Conservation (phyloP, 2,797 vertebrate species). For the Xerus rutilus region DNA sequence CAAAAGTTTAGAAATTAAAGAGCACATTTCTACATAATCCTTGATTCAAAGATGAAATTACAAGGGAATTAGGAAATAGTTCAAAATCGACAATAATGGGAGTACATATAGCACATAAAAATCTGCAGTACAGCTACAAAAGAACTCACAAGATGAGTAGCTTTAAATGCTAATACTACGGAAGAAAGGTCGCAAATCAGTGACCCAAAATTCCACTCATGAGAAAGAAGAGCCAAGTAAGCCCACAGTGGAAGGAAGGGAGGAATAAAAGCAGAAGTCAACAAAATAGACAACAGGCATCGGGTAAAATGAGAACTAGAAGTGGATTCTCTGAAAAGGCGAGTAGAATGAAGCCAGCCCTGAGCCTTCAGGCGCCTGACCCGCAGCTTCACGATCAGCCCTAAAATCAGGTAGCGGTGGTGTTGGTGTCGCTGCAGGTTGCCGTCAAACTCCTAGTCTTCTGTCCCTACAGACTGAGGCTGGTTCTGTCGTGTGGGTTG, state of each 20-base stretch:
- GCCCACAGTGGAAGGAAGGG: background rate
- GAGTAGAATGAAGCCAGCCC: background rate
- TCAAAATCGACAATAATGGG: background rate
- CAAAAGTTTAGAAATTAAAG: background rate
- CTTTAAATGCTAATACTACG: background rate
- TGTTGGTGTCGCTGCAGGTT: background rate
- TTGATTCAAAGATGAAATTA: background rate
- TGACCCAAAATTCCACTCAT: background rate
- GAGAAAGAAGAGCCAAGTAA: background rate
- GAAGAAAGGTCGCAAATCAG: background rate
- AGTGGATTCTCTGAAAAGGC: background rate
- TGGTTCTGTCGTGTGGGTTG: background rate
- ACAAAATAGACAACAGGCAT: background rate
- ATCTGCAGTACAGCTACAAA: too few species aligned
- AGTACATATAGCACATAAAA: background rate
- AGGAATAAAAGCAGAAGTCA: background rate
- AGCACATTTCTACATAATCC: background rate
- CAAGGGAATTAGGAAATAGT: background rate
- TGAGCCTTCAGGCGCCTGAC: too few species aligned
- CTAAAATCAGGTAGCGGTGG: background rate
- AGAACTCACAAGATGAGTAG: background rate
- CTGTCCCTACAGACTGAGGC: background rate
- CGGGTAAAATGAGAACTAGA: background rate
- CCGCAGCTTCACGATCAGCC: background rate
- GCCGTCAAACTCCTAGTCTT: background rate